Evolutionary conservation across 2,888 invertebrate genomes (phyloP).

Genomic region (Salpingus planirostris): DNA sequence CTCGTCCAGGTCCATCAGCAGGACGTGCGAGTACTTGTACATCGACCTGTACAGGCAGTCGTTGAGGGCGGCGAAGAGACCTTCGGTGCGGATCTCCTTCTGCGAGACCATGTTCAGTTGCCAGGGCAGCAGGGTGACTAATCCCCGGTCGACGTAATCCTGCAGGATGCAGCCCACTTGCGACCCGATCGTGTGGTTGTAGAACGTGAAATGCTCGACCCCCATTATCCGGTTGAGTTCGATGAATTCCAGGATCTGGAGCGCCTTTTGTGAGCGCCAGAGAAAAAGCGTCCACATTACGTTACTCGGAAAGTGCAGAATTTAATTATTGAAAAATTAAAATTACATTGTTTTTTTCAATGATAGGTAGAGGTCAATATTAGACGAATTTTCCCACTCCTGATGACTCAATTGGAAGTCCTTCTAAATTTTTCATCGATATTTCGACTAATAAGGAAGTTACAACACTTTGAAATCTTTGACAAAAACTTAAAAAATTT

Average conservation of each 20-base stretch:
- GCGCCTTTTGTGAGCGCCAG: constrained; percentile 48
- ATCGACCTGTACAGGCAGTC: constrained; percentile 89
- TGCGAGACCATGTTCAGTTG: constrained; percentile 79
- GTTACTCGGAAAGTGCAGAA: no score
- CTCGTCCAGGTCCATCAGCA: constrained; percentile 84
- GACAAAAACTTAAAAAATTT: no score
- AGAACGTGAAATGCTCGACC: constrained; percentile 80
- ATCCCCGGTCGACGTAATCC: constrained; percentile 44
- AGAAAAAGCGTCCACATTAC: background rate
- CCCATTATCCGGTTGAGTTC: constrained; percentile 79
- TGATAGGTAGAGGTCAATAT: no score
- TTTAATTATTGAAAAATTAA: no score
- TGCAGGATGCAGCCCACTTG: constrained; percentile 61
- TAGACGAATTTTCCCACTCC: no score
- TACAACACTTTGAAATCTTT: no score
- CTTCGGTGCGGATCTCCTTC: constrained; percentile 86
- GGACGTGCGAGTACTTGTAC: constrained; percentile 71
- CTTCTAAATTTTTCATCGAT: no score
- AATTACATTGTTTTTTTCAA: no score
- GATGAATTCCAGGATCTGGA: constrained; percentile 81
- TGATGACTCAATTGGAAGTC: no score
- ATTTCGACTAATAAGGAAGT: no score
- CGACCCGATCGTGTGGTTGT: constrained; percentile 78
- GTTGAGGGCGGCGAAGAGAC: constrained; percentile 84
- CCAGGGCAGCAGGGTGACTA: constrained; percentile 71